Percentiles rank a stretch among this genome's conserved stretches.
phyloP scores from a whole-genome alignment of 2,797 vertebrate species.

The Vespertilio murinus region DNA sequence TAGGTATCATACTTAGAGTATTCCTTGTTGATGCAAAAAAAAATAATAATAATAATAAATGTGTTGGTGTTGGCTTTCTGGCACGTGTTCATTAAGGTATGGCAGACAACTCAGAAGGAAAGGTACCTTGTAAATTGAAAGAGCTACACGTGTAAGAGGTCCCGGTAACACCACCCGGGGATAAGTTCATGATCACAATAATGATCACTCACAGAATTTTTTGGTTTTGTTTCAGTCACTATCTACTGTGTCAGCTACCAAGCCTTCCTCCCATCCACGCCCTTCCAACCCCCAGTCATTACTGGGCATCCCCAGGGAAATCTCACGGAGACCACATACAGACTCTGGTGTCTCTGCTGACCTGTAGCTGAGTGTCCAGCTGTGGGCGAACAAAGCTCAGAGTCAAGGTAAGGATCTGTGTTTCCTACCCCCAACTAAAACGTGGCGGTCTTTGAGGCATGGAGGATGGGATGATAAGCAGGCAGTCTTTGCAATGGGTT shows the following conservation, averaged over 20 bases:
- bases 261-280: background rate
- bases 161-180: background rate
- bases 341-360: background rate
- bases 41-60: background rate
- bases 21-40: background rate
- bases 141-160: background rate
- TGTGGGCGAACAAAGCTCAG: background rate
- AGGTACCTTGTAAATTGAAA: background rate
- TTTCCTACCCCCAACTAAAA: background rate
- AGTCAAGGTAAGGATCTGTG: too few species aligned
- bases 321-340: rapidly evolving
- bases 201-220: background rate
- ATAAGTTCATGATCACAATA: background rate
- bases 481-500: background rate
- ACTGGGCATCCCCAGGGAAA: background rate
- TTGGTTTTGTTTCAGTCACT: background rate
- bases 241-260: background rate
- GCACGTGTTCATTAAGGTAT: rapidly evolving
- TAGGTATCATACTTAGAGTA: rapidly evolving
- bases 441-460: background rate
- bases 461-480: background rate
- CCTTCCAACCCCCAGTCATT: background rate
- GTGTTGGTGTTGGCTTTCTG: background rate
- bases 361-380: background rate
- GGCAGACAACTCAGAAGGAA: background rate